phyloP scores from a whole-genome alignment of 2,113 vertebrate species.

The Arizona elegans region DNA sequence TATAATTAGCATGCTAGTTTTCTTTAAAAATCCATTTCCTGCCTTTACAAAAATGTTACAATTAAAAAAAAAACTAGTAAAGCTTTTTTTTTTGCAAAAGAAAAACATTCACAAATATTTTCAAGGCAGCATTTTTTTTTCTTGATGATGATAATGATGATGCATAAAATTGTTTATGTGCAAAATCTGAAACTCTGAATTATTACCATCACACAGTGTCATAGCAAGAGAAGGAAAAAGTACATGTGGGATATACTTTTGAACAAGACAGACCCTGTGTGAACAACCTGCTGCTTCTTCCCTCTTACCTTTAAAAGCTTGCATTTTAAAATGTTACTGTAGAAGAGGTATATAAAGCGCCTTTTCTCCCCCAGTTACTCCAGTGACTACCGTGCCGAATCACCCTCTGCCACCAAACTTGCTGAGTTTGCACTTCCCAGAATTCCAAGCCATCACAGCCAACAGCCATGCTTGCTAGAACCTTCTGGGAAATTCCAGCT shows the following conservation, averaged over 20 bases:
- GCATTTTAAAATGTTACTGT: constrained; percentile 66
- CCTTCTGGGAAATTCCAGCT: constrained; percentile 12
- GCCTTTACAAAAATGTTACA: constrained; percentile 82
- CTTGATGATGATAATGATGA: constrained; percentile 65
- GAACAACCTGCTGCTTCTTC: constrained; percentile 67
- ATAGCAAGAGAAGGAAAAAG: constrained; percentile 67
- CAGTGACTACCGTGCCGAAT: constrained; percentile 54
- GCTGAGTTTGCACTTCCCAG: not conserved
- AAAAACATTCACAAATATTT: constrained; percentile 75
- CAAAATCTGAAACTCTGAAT: constrained; percentile 76
- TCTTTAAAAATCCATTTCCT: constrained; percentile 70
- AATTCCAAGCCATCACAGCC: not conserved
- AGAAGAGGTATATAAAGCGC: constrained; percentile 84
- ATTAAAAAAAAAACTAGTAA: constrained; percentile 76
- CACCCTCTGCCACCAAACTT: not conserved
- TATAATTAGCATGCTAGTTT: constrained; percentile 80
- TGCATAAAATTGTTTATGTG: constrained; percentile 83
- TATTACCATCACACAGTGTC: constrained; percentile 72
- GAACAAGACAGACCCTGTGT: constrained; percentile 64
- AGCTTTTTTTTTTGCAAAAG: constrained; percentile 75
- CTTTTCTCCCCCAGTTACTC: constrained; percentile 48
- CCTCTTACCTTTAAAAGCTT: constrained; percentile 65
- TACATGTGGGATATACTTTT: constrained; percentile 68
- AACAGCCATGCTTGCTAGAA: not conserved
- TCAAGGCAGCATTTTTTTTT: constrained; percentile 82